Percentiles rank a stretch among this genome's conserved stretches.
These are phyloP conservation scores for Epirrita christyi DNA, from an alignment of 2,888 invertebrate genomes.

Conservation along the genomic window DNA sequence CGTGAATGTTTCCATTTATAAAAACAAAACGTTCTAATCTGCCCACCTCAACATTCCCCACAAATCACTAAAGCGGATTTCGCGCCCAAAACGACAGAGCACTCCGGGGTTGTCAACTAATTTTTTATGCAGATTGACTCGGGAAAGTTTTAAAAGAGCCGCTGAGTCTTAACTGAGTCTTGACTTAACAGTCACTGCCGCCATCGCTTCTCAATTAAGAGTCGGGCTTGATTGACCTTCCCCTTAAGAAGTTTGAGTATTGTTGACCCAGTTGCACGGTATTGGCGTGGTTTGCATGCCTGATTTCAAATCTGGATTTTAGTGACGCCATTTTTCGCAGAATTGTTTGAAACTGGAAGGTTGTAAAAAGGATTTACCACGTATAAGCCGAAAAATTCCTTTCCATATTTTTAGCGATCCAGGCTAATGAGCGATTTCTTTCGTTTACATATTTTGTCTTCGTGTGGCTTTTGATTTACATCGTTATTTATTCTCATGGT, in stretches of 20 bases:
- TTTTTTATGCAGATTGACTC: conserved; percentile 69
- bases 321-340: conserved; percentile 23
- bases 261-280: conserved; percentile 51
- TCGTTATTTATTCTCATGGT: background rate
- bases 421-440: conserved; percentile 16
- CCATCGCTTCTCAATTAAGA: conserved; percentile 53
- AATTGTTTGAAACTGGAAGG: conserved; percentile 7
- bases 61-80: conserved; percentile 53
- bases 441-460: conserved; percentile 6
- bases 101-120: conserved; percentile 54
- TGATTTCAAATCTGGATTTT: conserved; percentile 42
- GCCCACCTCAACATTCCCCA: conserved; percentile 19
- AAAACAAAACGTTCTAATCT: conserved; percentile 26
- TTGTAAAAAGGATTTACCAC: conserved; percentile 15
- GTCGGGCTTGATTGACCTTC: conserved; percentile 53
- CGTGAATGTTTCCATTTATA: conserved; percentile 20
- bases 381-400: conserved; percentile 11
- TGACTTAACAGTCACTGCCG: conserved; percentile 51
- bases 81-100: conserved; percentile 45
- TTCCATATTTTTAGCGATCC: conserved; percentile 9
- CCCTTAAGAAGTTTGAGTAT: conserved; percentile 47
- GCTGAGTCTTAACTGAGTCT: conserved; percentile 46
- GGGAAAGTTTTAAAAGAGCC: conserved; percentile 55
- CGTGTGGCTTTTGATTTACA: conserved; percentile 1
- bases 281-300: conserved; percentile 38